These are phyloP conservation scores for Aviceda subcristata DNA, from an alignment of 2,113 vertebrate genomes.

Conservation along the genomic window DNA sequence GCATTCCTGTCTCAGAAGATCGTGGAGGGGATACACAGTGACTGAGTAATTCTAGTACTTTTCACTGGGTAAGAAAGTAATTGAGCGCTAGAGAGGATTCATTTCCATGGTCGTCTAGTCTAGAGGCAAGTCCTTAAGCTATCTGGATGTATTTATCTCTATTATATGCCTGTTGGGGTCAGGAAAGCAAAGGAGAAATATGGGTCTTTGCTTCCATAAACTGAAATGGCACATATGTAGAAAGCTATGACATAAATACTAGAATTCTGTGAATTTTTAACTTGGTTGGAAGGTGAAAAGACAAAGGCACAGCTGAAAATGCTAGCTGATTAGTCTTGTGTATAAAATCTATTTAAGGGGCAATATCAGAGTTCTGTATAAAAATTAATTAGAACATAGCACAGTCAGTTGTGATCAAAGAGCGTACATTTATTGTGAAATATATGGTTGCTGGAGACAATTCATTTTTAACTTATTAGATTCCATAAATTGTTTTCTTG, in stretches of 20 bases:
- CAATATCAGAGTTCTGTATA: conserved; percentile 46
- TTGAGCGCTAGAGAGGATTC: background rate
- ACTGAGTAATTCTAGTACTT: background rate
- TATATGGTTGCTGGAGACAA: conserved; percentile 50
- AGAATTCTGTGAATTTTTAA: conserved; percentile 61
- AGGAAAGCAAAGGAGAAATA: conserved; percentile 25
- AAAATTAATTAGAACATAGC: conserved; percentile 61
- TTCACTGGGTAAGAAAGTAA: background rate
- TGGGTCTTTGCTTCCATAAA: background rate
- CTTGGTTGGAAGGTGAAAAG: conserved; percentile 43
- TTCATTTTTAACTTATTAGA: conserved; percentile 65
- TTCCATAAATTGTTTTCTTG: conserved; percentile 67
- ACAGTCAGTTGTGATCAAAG: conserved; percentile 60
- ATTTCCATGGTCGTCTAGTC: background rate
- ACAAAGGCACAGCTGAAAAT: conserved; percentile 40
- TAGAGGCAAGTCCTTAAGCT: background rate
- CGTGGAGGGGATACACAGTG: accelerated
- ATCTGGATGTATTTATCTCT: background rate
- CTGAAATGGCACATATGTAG: background rate
- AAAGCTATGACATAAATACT: conserved; percentile 28
- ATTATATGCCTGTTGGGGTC: background rate
- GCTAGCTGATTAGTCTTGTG: conserved; percentile 44
- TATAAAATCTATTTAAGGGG: conserved; percentile 27
- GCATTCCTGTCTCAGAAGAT: background rate
- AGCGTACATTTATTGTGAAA: conserved; percentile 40